Percentiles rank a stretch among this genome's conserved stretches.
These are phyloP conservation scores for Sebastes miniatus DNA, from an alignment of 2,797 vertebrate species.

Conservation along the genomic window DNA sequence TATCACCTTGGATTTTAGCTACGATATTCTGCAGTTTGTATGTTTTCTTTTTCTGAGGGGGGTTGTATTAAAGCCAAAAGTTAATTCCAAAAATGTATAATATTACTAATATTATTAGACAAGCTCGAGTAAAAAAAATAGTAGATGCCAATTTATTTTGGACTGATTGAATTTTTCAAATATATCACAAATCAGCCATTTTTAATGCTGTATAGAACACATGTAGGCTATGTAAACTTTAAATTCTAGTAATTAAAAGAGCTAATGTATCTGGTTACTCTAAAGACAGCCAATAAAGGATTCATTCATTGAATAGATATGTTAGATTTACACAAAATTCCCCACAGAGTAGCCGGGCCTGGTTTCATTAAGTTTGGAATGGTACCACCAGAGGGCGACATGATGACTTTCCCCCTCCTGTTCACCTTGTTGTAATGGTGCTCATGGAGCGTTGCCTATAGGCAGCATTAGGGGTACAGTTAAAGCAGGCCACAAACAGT, in stretches of 20 bases:
- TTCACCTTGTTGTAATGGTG: slow-evolving; percentile 16
- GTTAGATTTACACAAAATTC: not conserved
- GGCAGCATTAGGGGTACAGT: slow-evolving; percentile 6
- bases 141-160: not conserved
- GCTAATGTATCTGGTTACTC: not conserved
- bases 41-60: not conserved
- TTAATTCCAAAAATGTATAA: no score
- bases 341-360: not conserved
- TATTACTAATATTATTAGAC: not conserved
- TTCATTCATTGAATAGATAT: not conserved
- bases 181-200: not conserved
- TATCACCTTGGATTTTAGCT: not conserved
- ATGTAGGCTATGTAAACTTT: not conserved
- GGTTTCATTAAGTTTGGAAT: not conserved
- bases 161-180: not conserved
- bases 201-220: not conserved
- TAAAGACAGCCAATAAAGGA: not conserved
- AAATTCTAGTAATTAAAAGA: not conserved
- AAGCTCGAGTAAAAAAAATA: not conserved
- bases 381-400: slow-evolving; percentile 53
- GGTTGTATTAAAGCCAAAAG: no score
- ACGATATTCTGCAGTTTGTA: not conserved
- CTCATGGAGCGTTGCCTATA: slow-evolving; percentile 1
- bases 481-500: not conserved
- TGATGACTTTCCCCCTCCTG: not conserved